Percentiles rank a stretch among this genome's conserved stretches.
Evolutionary conservation across 2,888 invertebrate species (phyloP).

Genomic region (Brenthis daphne): DNA sequence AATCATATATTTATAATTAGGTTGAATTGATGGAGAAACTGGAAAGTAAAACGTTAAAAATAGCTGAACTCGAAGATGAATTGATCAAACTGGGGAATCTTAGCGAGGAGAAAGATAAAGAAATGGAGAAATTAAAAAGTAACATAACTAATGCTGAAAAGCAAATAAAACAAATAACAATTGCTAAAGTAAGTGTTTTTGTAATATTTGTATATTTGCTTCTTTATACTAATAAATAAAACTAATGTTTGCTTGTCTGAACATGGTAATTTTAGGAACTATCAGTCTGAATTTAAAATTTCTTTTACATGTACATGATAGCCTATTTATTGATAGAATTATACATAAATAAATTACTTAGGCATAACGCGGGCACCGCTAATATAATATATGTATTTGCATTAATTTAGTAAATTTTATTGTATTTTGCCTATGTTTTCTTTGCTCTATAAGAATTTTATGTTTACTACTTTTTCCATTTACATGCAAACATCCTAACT

Average conservation of each 20-base stretch:
- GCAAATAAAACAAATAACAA: constrained; percentile 39
- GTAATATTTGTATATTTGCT: background rate
- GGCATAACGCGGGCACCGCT: too few relatives aligned
- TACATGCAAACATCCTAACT: too few relatives aligned
- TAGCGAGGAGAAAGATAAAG: constrained; percentile 58
- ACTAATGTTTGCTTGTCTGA: background rate
- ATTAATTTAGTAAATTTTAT: too few relatives aligned
- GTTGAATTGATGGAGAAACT: constrained; percentile 72
- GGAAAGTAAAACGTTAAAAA: constrained; percentile 55
- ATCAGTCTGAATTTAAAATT: too few relatives aligned
- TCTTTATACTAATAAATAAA: background rate
- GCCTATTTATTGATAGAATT: too few relatives aligned
- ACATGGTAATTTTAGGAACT: background rate
- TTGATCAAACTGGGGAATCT: constrained; percentile 49
- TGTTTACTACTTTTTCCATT: too few relatives aligned
- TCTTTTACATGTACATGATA: too few relatives aligned
- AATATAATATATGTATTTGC: too few relatives aligned
- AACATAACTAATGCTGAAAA: constrained; percentile 48
- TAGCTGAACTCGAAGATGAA: constrained; percentile 60
- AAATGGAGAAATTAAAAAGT: constrained; percentile 53
- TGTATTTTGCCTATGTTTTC: too few relatives aligned
- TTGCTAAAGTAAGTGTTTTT: constrained; percentile 39
- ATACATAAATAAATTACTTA: too few relatives aligned
- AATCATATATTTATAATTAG: constrained; percentile 46
- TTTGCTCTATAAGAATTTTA: too few relatives aligned